Evolutionary conservation across 2,797 vertebrate genomes (phyloP).

Genomic region (Siniperca undulata): DNA sequence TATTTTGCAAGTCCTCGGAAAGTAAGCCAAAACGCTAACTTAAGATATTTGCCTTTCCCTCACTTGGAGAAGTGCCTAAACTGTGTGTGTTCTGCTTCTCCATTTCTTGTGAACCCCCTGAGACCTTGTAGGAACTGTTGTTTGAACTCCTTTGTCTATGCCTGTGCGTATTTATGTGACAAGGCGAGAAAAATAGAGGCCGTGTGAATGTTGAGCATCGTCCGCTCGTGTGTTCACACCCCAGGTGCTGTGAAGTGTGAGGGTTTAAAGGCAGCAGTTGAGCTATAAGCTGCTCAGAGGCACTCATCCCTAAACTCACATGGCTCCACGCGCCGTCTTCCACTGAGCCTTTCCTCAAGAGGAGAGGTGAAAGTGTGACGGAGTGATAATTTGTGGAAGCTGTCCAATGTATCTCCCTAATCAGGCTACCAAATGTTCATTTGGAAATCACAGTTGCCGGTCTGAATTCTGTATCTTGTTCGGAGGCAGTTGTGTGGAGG

Average conservation of each 20-base stretch:
- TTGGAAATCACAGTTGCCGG: too few species aligned
- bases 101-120: neutral
- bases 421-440: neutral
- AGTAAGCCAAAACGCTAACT: neutral
- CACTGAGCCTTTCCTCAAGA: neutral
- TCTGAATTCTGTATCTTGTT: neutral
- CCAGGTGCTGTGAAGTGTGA: constrained; percentile 17
- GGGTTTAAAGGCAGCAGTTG: constrained; percentile 26
- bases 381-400: neutral
- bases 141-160: neutral
- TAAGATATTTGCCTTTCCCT: neutral
- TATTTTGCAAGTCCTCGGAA: neutral
- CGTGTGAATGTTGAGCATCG: neutral
- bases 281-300: constrained; percentile 42
- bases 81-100: neutral
- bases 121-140: neutral
- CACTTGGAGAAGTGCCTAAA: too few species aligned
- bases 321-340: constrained; percentile 20
- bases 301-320: constrained; percentile 39
- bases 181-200: neutral
- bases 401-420: neutral
- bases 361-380: neutral
- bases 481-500: neutral
- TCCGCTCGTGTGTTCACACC: neutral
- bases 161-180: neutral